Conservation (phyloP, 2,797 vertebrate genomes). For the Catharus ustulatus region DNA sequence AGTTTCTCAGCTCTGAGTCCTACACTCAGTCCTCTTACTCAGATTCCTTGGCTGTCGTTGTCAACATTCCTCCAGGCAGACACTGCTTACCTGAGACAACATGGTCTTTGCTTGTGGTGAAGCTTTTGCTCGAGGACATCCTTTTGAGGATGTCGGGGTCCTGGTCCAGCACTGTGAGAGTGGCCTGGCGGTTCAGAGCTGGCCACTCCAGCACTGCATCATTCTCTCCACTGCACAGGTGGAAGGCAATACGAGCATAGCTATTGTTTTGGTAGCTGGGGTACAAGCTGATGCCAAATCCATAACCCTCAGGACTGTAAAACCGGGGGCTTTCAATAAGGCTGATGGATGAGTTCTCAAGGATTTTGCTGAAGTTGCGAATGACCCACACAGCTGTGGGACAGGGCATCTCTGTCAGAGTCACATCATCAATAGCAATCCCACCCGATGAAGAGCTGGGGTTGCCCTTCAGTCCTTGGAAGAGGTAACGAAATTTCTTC, state of each 20-base stretch:
- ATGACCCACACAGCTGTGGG: conserved; percentile 85
- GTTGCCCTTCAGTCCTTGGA: conserved; percentile 83
- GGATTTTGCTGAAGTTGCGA: conserved; percentile 80
- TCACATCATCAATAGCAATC: conserved; percentile 87
- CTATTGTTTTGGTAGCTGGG: conserved; percentile 50
- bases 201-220: conserved; percentile 90
- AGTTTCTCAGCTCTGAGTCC: neutral
- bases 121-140: conserved; percentile 87
- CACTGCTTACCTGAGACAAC: conserved; percentile 38
- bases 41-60: neutral
- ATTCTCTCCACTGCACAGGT: conserved; percentile 86
- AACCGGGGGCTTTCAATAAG: conserved; percentile 82
- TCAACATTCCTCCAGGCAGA: neutral
- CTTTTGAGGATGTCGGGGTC: conserved; percentile 81
- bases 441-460: conserved; percentile 76
- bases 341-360: conserved; percentile 38
- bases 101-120: conserved; percentile 80
- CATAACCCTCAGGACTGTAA: conserved; percentile 89
- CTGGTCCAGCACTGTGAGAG: conserved; percentile 88
- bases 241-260: conserved; percentile 81
- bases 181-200: conserved; percentile 83
- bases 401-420: conserved; percentile 85
- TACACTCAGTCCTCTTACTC: neutral
- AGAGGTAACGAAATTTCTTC: conserved; percentile 89
- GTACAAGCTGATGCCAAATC: conserved; percentile 76